A percentile compares a stretch with the other conserved stretches of the same genome.
Conservation (phyloP, 2,888 invertebrate genomes). For the Pristionchus maxplancki region DNA sequence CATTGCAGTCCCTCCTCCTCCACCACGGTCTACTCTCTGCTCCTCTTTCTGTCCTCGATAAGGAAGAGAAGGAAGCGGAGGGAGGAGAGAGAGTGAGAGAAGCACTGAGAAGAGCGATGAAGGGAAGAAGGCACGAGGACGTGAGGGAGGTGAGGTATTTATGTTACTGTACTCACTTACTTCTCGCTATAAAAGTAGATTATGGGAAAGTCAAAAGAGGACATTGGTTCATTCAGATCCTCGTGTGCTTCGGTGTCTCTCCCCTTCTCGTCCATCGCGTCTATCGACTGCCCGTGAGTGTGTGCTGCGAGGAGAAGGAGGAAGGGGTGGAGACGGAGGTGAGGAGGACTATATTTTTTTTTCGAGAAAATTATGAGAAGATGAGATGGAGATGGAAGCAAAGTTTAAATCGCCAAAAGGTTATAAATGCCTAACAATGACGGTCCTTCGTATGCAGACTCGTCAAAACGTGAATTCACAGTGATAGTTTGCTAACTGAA, state of each 20-base stretch:
- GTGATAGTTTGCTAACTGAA: too few species aligned
- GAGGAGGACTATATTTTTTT: neutral
- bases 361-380: too few species aligned
- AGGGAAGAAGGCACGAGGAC: conserved; percentile 32
- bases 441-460: too few species aligned
- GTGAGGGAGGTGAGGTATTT: conserved; percentile 44
- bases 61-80: conserved; percentile 22
- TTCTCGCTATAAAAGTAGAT: too few species aligned
- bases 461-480: neutral
- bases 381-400: too few species aligned
- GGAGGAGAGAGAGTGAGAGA: conserved; percentile 31
- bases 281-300: conserved; percentile 48
- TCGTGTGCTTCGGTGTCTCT: conserved; percentile 31
- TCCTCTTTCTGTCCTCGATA: neutral
- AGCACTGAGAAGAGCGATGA: conserved; percentile 25
- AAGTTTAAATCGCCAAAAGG: too few species aligned
- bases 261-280: conserved; percentile 24
- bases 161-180: too few species aligned
- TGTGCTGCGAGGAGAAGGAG: conserved; percentile 33
- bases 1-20: conserved; percentile 28
- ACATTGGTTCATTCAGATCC: too few species aligned
- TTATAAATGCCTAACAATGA: too few species aligned
- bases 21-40: conserved; percentile 47
- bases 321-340: neutral
- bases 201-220: too few species aligned